Evolutionary conservation across 2,888 invertebrate species (phyloP), one percentile per base, ranked within the genome.

Genomic region (Drosophila tripunctata): DNA sequence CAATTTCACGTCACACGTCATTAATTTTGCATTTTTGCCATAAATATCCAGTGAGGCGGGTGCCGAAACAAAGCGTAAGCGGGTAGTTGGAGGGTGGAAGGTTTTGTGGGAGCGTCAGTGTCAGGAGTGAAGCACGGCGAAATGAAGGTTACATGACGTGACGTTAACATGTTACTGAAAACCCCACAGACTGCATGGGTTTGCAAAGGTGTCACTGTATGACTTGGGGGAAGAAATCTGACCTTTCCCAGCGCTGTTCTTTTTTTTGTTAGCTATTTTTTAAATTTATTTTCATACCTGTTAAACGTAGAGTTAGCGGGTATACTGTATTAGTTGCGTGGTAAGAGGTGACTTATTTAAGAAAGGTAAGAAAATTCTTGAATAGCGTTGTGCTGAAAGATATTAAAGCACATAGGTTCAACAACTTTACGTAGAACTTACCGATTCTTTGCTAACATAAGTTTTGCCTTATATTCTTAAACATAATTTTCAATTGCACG

Each of bases 11-110:
- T 78, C 87, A 84, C 87, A 81, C 83, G 75, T 87, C 83, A 84
- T 84, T 84, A 84, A 84, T 87, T 84, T 84, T 81, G 77, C 64
- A 87, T 84, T 87, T 74, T 73, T 67, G 55, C 69, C 81, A 84
- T 87, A 84, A 84, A 87, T 84, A 84, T 87, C 67, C 78, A 43
- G 58, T 56, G 69, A 35, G 67, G 54, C 48, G 31, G 17, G 47
- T n/a, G n/a, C 50, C 36, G 10, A 36, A 22, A 50, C 15, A 4
- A 5, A 17, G 40, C 4, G 6, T 30, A 14, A 19, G 24, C 1
- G 8, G 38, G 27, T 7, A 41, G 47, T 15, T 40, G 43, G 47
- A 24, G 55, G 36, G 2, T 12, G 10, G 2, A 1, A 41, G 40
- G 48, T n/a, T n/a, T n/a, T n/a, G n/a, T n/a, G n/a, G n/a, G n/a